A percentile compares a stretch with the other conserved stretches of the same genome.
These are phyloP conservation scores for Thripadectes ignobilis DNA, from an alignment of 2,797 vertebrate species.

Conservation along the genomic window DNA sequence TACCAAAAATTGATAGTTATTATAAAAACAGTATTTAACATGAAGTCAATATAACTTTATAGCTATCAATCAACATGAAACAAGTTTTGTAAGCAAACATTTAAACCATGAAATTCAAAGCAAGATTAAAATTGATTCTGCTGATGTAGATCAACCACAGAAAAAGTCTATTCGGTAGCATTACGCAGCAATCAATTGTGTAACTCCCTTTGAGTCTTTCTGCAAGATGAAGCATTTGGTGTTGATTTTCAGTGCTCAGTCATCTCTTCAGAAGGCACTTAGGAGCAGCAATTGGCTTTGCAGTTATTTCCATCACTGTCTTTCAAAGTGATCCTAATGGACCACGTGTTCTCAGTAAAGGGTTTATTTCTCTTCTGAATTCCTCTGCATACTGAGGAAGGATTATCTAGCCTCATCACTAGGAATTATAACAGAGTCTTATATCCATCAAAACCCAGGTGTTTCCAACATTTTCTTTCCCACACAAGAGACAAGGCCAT, in stretches of 20 bases:
- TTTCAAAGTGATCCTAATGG: constrained; percentile 2
- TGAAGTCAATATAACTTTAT: neutral
- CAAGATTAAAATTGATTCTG: neutral
- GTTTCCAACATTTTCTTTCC: neutral
- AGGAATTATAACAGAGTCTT: neutral
- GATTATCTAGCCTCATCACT: neutral
- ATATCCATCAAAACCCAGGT: neutral
- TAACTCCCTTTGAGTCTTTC: neutral
- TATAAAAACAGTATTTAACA: neutral
- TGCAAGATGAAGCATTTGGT: neutral
- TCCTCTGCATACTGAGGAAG: neutral
- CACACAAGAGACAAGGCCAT: neutral
- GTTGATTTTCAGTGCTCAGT: neutral
- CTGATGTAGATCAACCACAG: neutral
- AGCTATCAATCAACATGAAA: neutral
- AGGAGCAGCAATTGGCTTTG: constrained; percentile 22
- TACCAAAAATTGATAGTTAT: neutral
- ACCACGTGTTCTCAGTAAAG: neutral
- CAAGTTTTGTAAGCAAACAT: neutral
- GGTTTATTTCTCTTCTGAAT: neutral
- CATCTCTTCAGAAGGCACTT: constrained; percentile 4
- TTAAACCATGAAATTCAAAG: neutral
- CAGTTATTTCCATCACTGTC: neutral
- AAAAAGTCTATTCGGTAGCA: neutral
- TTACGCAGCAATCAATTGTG: neutral